Base-by-base conservation (phyloP, 2,113 vertebrate species). In the Phasianus colchicus region DNA sequence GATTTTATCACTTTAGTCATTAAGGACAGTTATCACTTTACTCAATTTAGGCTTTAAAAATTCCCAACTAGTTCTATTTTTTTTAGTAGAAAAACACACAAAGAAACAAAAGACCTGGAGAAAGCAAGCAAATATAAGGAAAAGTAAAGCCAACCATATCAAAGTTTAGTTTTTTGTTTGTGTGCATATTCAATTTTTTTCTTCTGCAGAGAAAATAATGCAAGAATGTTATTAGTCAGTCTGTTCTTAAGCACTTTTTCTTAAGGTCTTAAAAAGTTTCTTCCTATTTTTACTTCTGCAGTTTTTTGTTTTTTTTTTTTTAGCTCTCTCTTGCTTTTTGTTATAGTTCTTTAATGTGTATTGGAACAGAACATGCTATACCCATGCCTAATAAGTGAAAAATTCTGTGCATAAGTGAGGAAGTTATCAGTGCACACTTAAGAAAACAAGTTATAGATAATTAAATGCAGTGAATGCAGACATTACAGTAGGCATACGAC, bases 1-100 rank as follows among this genome's bases (percentile, higher is more conserved):
- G 72, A 83, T 94, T 86, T 88, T 96, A 65, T 83, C 47, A 43
- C 76, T 88, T 95, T 22, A 86, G 42, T 81, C 57, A 47, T 88
- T 83, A 86, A 91, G 61, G 83, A 69, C 40, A 90, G 61, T 60
- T 95, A 76, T 24, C 84, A 93, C 71, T 66, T 95, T 75, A 72
- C 52, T 78, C 36, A 78, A 10, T 64, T 61, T 58, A 90, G 71
- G 27, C 70, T 94, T 83, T 88, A 83, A 94, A 86, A 10, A 63
- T 27, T 36, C 61, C 24, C 19, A 64, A 29, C 8, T 74, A 34
- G 45, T 20, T 71, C 9, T 80, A n/a, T n/a, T 30, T 54, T 57
- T 58, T 90, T 86, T 25, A 55, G 47, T 27, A 60, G 81, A 74
- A 71, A 66, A 63, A 38, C 13, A 34, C 52, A 67, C 9, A 48